Evolutionary conservation across 2,113 vertebrate genomes (phyloP), one percentile per base, ranked within the genome.

Genomic region (Bubo bubo): DNA sequence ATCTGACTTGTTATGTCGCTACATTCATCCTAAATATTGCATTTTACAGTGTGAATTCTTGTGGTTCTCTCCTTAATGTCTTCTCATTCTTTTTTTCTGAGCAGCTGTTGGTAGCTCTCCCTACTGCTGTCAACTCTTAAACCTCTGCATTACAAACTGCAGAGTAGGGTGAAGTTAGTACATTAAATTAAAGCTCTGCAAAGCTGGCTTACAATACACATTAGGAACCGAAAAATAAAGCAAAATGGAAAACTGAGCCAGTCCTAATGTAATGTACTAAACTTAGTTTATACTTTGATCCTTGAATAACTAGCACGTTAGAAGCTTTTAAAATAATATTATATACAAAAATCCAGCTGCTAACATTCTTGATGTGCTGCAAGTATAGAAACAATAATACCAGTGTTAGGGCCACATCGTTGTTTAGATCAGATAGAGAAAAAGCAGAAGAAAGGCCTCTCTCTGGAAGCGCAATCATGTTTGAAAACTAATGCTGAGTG

Each of bases 21-120:
- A 62, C 76, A 70, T 94, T 95, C 34, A 86, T 87, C 87, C 93
- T 70, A 94, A 92, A 95, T 75, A 55, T 41, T 94, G 71, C 59
- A 45, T 90, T 95, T 96, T 96, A 80, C 43, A 74, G 64, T 37
- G 90, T 82, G 77, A 89, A 87, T 95, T 91, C 95, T 92, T 95
- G 73, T 90, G 66, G 64, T 76, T 88, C 80, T 94, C 37, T 82
- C 59, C 56, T 88, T 87, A 93, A 83, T 83, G 47, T 86, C 86
- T 66, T 85, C 68, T 79, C 62, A 64, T 94, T 76, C 43, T 85
- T 91, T 93, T 84, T 79, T 80, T 53, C 93, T 72, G 67, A 91
- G 86, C 86, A 93, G 92, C 92, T 96, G 62, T 86, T 96, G 91
- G 92, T 97, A 90, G 82, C 74, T 92, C 84, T 96, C 81, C 79